Base-by-base conservation (phyloP, 2,113 vertebrate species). In the Stegostoma tigrinum region DNA sequence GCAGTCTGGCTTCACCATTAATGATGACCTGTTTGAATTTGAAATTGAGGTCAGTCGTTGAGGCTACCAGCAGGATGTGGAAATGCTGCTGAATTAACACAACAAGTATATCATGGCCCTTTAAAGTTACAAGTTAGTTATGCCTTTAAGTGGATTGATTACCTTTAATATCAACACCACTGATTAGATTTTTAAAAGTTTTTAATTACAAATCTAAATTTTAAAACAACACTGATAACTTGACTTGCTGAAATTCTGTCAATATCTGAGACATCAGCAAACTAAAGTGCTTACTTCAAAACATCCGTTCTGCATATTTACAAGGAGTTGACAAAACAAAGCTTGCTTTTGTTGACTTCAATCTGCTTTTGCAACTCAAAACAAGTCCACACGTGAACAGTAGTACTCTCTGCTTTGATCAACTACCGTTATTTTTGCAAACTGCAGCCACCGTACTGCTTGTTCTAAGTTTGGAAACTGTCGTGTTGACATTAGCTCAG, bases 401-500 rank as follows among this genome's bases (percentile, higher is more conserved):
- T 72, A 48, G 67, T 27, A 72, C 27, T 72, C 68, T 52, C 67
- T 17, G 42, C 68, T 95, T 68, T 95, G 64, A 95, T 95, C 94
- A 95, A 45, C 67, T 95, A 45, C 45, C 67, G 52, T 72, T 72
- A 95, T 34, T 95, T 34, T 95, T 42, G 94, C 94, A 95, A 23
- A 27, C 94, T 34, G 38, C 38, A 72, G 19, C 45, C 75, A 55
- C 95, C 12, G 45, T 14, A 61, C 68, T 23, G 24, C 70, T 67
- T 96, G 95, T 78, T 87, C 95, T 96, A 96, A 96, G 64, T 96
- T 96, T 96, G 86, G 95, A 90, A 90, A 96, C 95, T 78, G 78
- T 78, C 34, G 34, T 93, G 85, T 91, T 96, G 87, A 96, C 95
- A 96, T 70, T 91, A 90, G 68, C 55, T 70, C 67, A 95, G 86